phyloP scores from a whole-genome alignment of 2,888 invertebrate species.

The Archips crataeganus region DNA sequence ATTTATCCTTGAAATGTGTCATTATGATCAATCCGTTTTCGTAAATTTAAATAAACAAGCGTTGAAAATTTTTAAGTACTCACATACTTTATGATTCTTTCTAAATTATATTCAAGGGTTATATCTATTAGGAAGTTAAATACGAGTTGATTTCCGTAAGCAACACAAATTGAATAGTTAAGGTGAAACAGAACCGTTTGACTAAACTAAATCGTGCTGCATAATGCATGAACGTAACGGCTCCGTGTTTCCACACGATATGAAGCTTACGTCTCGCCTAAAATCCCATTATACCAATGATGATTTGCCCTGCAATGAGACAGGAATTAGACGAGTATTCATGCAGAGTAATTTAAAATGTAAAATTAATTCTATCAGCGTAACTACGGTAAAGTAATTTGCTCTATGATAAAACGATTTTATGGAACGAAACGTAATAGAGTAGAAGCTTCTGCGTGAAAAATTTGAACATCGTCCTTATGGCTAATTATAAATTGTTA shows the following conservation, averaged over 20 bases:
- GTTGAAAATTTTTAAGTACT: too few relatives aligned
- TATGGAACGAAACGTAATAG: constrained; percentile 7
- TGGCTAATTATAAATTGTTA: constrained; percentile 7
- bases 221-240: constrained; percentile 58
- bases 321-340: constrained; percentile 37
- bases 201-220: constrained; percentile 47
- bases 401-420: constrained; percentile 30
- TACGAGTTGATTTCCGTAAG: constrained; percentile 7
- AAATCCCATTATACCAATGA: constrained; percentile 38
- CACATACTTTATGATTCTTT: too few relatives aligned
- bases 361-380: constrained; percentile 33
- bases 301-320: constrained; percentile 36
- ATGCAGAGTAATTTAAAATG: constrained; percentile 35
- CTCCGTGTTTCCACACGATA: constrained; percentile 56
- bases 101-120: too few relatives aligned
- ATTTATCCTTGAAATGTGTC: too few relatives aligned
- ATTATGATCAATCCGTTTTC: too few relatives aligned
- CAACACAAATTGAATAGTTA: constrained; percentile 33
- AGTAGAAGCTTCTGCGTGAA: constrained; percentile 1
- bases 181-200: constrained; percentile 38
- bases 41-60: too few relatives aligned
- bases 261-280: constrained; percentile 49
- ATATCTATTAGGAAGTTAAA: not conserved
- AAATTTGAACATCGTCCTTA: constrained; percentile 3
- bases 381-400: constrained; percentile 31